These are phyloP conservation scores for Diachrysia chrysitis DNA, from an alignment of 2,888 invertebrate species.

Conservation along the genomic window DNA sequence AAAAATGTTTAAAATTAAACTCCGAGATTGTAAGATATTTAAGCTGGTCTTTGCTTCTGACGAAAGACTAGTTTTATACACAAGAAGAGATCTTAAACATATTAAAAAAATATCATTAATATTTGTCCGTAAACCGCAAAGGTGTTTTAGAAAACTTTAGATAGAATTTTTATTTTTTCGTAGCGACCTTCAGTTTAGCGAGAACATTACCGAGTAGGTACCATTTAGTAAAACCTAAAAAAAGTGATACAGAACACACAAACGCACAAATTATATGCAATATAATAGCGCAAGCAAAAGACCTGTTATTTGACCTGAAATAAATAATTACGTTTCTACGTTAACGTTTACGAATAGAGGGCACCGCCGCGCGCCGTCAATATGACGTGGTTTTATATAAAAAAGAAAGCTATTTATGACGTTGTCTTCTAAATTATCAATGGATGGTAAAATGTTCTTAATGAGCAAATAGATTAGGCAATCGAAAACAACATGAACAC, in stretches of 20 bases:
- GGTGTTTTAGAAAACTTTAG: too few species aligned
- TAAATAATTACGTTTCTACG: conserved; percentile 50
- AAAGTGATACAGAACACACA: not conserved
- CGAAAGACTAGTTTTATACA: too few species aligned
- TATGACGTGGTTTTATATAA: conserved; percentile 15
- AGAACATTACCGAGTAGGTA: too few species aligned
- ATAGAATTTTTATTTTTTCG: too few species aligned
- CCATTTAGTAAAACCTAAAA: too few species aligned
- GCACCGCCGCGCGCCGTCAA: conserved; percentile 15
- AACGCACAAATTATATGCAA: conserved; percentile 25
- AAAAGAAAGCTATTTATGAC: conserved; percentile 19
- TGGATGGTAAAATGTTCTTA: conserved; percentile 57
- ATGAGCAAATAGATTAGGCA: conserved; percentile 76
- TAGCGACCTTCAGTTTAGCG: too few species aligned
- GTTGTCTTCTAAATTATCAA: conserved; percentile 18
- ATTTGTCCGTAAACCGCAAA: too few species aligned
- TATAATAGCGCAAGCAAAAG: conserved; percentile 52
- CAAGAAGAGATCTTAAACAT: too few species aligned
- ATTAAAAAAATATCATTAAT: too few species aligned
- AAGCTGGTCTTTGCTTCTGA: too few species aligned
- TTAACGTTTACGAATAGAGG: conserved; percentile 51
- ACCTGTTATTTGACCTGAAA: conserved; percentile 60
- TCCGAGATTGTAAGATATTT: too few species aligned
- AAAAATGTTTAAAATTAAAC: too few species aligned
- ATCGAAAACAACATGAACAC: conserved; percentile 74